These are phyloP conservation scores for Monochamus alternatus DNA, from an alignment of 2,888 invertebrate species.

Conservation along the genomic window DNA sequence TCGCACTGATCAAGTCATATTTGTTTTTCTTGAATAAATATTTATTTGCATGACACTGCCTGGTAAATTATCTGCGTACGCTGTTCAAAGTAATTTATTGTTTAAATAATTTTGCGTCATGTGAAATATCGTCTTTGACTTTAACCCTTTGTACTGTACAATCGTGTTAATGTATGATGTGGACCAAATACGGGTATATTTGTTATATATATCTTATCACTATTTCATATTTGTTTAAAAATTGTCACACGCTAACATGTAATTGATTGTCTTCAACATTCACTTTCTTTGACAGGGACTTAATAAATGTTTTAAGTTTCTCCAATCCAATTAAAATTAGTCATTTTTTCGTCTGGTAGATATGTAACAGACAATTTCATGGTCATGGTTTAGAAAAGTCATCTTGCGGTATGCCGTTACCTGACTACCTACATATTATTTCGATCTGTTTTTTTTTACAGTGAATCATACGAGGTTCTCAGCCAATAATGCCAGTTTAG, in stretches of 20 bases:
- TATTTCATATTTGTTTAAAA: constrained; percentile 1
- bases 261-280: constrained; percentile 4
- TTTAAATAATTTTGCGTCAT: constrained; percentile 11
- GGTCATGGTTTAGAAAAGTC: constrained; percentile 27
- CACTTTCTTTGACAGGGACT: constrained; percentile 17
- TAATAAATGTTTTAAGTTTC: constrained; percentile 6
- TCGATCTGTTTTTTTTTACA: constrained; percentile 43
- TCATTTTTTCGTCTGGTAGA: constrained; percentile 6
- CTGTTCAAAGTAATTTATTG: constrained; percentile 9
- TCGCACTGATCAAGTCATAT: neutral
- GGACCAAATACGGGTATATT: neutral
- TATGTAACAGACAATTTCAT: constrained; percentile 19
- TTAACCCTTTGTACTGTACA: constrained; percentile 20
- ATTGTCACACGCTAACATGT: neutral
- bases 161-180: neutral
- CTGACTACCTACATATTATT: constrained; percentile 52
- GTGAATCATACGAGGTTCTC: constrained; percentile 58
- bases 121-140: constrained; percentile 20
- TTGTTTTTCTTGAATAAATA: neutral
- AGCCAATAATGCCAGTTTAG: constrained; percentile 52
- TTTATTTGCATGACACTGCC: neutral
- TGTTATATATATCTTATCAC: constrained; percentile 28
- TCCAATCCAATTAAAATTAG: constrained; percentile 6
- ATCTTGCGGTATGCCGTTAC: constrained; percentile 30
- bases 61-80: neutral